A percentile compares a stretch with the other conserved stretches of the same genome.
These are phyloP conservation scores for Leptinotarsa defecta DNA, from an alignment of 1,140 invertebrate species.

Conservation along the genomic window DNA sequence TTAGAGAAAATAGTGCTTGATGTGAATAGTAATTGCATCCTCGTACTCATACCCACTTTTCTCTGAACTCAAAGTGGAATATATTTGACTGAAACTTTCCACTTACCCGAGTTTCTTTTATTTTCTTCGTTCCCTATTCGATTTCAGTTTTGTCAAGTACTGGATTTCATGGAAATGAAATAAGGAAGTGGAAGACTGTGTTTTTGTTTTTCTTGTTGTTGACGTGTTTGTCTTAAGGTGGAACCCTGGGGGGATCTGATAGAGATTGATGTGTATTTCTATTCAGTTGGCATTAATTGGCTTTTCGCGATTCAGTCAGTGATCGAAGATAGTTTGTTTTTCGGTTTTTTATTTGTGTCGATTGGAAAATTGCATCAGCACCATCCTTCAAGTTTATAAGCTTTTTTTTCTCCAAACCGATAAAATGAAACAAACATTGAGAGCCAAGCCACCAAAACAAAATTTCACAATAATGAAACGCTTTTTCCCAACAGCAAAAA, in stretches of 20 bases:
- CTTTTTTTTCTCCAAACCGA: too few species aligned
- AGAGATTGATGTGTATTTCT: background rate
- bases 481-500: too few species aligned
- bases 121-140: background rate
- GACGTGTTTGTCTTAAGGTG: background rate
- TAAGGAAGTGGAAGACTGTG: background rate
- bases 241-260: background rate
- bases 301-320: too few species aligned
- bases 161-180: constrained; percentile 6
- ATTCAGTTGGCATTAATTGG: too few species aligned
- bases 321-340: too few species aligned
- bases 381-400: too few species aligned
- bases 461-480: too few species aligned
- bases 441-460: too few species aligned
- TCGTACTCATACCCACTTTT: background rate
- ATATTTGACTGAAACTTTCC: background rate
- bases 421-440: too few species aligned
- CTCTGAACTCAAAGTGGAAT: background rate
- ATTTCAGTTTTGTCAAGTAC: background rate
- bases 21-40: background rate
- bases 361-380: too few species aligned
- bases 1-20: background rate
- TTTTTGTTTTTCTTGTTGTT: background rate
- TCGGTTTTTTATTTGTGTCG: too few species aligned
- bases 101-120: background rate